Evolutionary conservation across 2,888 invertebrate genomes (phyloP), one percentile per base, ranked within the genome.

Genomic region (Teleiodes luculella): DNA sequence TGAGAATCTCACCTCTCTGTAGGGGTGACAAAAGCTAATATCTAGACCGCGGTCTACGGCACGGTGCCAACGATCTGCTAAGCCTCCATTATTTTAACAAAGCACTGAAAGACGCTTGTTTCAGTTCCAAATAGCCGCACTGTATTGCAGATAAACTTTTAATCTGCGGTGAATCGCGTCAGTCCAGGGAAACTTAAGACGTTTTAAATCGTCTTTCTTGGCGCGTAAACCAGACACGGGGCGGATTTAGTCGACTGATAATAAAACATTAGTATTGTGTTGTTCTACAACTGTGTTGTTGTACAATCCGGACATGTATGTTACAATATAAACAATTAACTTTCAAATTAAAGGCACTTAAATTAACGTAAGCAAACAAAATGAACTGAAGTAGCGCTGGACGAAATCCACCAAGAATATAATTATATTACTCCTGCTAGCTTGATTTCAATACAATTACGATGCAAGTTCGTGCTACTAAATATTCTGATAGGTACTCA

Each of bases 61-160:
- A 35, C 10, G 11, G 7, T 20, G 48, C 35, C n/a, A 33, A 28
- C 48, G 33, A 13, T 35, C 18, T 11, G 13, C 48, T 35, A 7
- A 13, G 6, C 13, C 31, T 16, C 14, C 20, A 49, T 54, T 49
- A 13, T 49, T 54, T 54, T 47, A 11, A 49, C 43, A 48, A 54
- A 54, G 36, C 28, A 31, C 16, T 43, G 30, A 31, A 41, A 49
- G 18, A 31, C 20, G 18, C 41, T 54, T 52, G 45, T 43, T 52
- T 24, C 18, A 43, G 49, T 41, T 43, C 24, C 11, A 20, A 49
- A 49, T 49, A 48, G 51, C 31, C 24, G 24, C 6, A 6, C 39
- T 45, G 49, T 47, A 11, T 33, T 24, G 39, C 13, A 47, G 51
- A 51, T 51, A 31, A 55, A 55, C 49, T 47, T 50, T 54, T 54